These are phyloP conservation scores for Notamacropus eugenii DNA, from an alignment of 2,797 vertebrate species.

Conservation along the genomic window DNA sequence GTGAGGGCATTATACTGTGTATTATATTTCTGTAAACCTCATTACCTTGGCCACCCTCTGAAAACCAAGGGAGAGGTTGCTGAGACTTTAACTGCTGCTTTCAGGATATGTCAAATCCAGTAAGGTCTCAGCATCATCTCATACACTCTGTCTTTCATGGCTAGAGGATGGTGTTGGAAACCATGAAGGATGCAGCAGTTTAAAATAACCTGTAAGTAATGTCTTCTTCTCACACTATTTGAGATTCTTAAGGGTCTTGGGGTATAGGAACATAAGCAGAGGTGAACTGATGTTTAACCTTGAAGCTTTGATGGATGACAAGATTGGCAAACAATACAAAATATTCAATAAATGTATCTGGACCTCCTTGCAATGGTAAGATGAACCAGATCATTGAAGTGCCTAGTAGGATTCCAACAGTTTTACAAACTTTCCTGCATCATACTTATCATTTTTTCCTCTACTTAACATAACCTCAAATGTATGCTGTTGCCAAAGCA, in stretches of 20 bases:
- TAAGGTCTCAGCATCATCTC: background rate
- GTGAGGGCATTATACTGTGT: no score
- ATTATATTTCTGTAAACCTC: no score
- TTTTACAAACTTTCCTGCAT: background rate
- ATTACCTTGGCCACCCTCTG: no score
- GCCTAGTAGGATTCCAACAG: background rate
- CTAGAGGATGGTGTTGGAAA: background rate
- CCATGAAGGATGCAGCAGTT: background rate
- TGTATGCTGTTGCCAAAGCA: background rate
- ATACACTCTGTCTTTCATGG: background rate
- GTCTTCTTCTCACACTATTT: background rate
- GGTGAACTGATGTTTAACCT: background rate
- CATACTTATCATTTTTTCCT: background rate
- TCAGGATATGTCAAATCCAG: background rate
- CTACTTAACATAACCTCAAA: background rate
- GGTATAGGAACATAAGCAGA: background rate
- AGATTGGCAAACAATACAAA: background rate
- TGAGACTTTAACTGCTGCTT: background rate
- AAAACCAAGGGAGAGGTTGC: background rate
- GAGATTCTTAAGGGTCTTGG: background rate
- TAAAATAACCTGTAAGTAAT: background rate
- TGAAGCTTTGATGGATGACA: background rate
- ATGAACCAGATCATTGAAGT: background rate
- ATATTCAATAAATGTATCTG: background rate
- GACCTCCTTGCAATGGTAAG: background rate